Conservation (phyloP, 2,888 invertebrate species). For the Spialia ferax region DNA sequence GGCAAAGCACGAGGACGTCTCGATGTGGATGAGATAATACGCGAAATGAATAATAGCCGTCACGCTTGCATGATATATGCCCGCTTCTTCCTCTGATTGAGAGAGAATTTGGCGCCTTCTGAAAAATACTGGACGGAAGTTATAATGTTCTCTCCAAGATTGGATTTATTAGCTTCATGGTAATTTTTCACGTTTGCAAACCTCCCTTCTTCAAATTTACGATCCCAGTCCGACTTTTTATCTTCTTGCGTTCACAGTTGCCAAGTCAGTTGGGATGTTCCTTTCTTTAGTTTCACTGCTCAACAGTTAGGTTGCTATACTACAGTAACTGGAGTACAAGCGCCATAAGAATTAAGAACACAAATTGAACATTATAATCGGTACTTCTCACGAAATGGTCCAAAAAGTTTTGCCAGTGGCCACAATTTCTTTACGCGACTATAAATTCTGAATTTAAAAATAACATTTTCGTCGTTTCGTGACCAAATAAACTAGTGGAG, state of each 20-base stretch:
- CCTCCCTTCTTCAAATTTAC: constrained; percentile 38
- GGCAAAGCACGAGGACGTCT: constrained; percentile 20
- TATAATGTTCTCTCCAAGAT: constrained; percentile 40
- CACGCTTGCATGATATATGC: constrained; percentile 31
- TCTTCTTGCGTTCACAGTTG: constrained; percentile 23
- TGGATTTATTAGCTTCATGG: constrained; percentile 40
- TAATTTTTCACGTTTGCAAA: constrained; percentile 40
- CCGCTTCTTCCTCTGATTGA: constrained; percentile 37
- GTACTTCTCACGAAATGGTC: background rate
- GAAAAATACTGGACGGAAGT: constrained; percentile 40
- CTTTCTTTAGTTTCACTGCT: background rate
- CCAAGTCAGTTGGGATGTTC: constrained; percentile 10
- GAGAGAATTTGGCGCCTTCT: constrained; percentile 37
- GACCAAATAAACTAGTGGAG: background rate
- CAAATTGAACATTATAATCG: background rate
- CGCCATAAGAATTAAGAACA: background rate
- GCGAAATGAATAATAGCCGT: constrained; percentile 41
- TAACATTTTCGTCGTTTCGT: constrained; percentile 15
- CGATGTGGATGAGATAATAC: constrained; percentile 37
- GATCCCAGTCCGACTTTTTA: constrained; percentile 34
- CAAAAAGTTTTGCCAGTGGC: background rate
- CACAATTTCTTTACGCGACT: constrained; percentile 8
- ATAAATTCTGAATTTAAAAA: constrained; percentile 22
- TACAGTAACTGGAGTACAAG: background rate
- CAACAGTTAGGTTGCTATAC: background rate